Conservation (phyloP, 2,797 vertebrate species). For the Trematomus bernacchii region DNA sequence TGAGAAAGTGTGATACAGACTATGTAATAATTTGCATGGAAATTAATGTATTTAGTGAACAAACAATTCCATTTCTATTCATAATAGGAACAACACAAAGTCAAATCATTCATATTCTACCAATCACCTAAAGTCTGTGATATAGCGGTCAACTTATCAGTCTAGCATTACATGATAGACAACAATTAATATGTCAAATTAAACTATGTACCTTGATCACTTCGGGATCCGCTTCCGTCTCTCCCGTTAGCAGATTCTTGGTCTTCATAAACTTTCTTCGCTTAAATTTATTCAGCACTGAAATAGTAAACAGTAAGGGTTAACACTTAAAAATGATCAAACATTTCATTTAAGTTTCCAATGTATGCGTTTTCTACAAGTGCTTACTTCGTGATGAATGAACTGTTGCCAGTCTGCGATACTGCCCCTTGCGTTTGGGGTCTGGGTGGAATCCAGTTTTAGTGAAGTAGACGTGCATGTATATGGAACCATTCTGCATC, state of each 20-base stretch:
- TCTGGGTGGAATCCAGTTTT: slow-evolving; percentile 98
- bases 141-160: neutral
- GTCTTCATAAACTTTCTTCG: slow-evolving; percentile 94
- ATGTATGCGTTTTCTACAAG: neutral
- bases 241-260: slow-evolving; percentile 95
- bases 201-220: slow-evolving; percentile 73
- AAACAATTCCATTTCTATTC: neutral
- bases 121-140: neutral
- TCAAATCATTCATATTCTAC: neutral
- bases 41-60: neutral
- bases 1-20: no score
- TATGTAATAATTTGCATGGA: no score
- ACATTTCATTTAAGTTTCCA: neutral
- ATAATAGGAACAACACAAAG: slow-evolving; percentile 1
- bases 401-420: slow-evolving; percentile 93
- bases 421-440: slow-evolving; percentile 92
- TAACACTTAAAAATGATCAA: neutral
- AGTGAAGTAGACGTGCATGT: slow-evolving; percentile 95
- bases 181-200: neutral
- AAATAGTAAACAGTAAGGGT: slow-evolving; percentile 19
- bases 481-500: slow-evolving; percentile 92
- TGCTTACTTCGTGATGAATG: slow-evolving; percentile 91
- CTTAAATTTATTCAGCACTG: slow-evolving; percentile 98
- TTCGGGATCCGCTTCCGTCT: slow-evolving; percentile 93
- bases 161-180: neutral